Base-by-base conservation (phyloP, 2,797 vertebrate genomes). In the Malacoraja senta region DNA sequence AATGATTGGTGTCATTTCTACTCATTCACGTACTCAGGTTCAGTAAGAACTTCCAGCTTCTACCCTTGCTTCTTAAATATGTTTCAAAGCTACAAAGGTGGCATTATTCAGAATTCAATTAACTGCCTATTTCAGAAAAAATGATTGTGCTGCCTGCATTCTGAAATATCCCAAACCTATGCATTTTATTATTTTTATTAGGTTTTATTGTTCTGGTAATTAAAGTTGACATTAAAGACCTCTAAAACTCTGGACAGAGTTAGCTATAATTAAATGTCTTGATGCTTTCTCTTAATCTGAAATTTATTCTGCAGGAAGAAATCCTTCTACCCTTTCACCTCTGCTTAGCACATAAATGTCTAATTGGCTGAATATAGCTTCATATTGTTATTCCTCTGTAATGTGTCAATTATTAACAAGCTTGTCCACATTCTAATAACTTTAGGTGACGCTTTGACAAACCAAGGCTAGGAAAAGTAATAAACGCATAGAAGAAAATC, bases 401-500 rank as follows among this genome's bases (percentile, higher is more conserved):
- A 91, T 76, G 24, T 92, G 71, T 76, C 24, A 53, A 92, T 92
- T 92, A 92, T 92, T 92, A 29, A 92, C 24, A 76, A 35, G 26
- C 38, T n/a, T 72, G 38, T n/a, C 24, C 38, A 53, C 35, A 53
- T 76, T 92, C 71, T 92, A 76, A 92, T 92, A 24, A 92, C 71
- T 92, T 38, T 38, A 53, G 38, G 38, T 76, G 26, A 58, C 53
- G 71, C 38, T 44, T 76, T 26, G 38, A 8, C 29, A 92, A 76
- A 53, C 35, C 21, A 44, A 76, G 90, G 3, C 29, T 92, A 74
- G 38, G 35, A 76, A 76, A 76, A 92, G 24, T 92, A 92, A 76
- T 92, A 76, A 92, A 76, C 26, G 6, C 24, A 29, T 0, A 74
- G 65, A 53, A 2, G 63, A 92, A 92, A 92, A 92, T 76, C 15